Conservation (phyloP, 2,113 vertebrate species). For the Origma solitaria region DNA sequence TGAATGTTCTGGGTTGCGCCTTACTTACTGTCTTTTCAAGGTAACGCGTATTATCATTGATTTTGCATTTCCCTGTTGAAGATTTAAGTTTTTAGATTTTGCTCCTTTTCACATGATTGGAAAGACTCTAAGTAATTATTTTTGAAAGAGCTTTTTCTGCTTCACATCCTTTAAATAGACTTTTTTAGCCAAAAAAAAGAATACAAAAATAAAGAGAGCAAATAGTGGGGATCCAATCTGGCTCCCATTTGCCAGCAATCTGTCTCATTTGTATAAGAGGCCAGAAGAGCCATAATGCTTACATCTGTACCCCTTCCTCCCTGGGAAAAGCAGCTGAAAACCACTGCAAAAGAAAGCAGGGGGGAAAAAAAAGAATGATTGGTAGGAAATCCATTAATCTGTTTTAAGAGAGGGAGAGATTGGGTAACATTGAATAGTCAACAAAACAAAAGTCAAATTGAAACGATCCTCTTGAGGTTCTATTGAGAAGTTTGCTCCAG, state of each 20-base stretch:
- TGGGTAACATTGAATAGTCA: not conserved
- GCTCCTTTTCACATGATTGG: not conserved
- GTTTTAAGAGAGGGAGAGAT: not conserved
- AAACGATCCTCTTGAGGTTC: not conserved
- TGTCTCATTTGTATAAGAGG: not conserved
- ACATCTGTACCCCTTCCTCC: not conserved
- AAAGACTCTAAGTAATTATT: not conserved
- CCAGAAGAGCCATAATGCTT: not conserved
- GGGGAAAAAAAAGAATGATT: not conserved
- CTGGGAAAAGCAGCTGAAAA: not conserved
- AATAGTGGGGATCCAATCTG: not conserved
- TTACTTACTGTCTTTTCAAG: not conserved
- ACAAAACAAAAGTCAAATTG: not conserved
- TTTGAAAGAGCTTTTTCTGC: constrained; percentile 36
- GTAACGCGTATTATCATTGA: not conserved
- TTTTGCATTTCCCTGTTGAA: not conserved
- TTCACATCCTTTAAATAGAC: not conserved
- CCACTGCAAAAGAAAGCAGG: not conserved
- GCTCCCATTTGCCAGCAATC: not conserved
- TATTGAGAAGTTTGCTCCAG: not conserved
- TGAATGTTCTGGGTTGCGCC: not conserved
- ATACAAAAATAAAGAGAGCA: not conserved
- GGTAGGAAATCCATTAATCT: not conserved
- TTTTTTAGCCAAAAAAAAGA: not conserved
- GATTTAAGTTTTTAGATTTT: not conserved